phyloP scores from a whole-genome alignment of 2,113 vertebrate species.

The Orcinus orca region DNA sequence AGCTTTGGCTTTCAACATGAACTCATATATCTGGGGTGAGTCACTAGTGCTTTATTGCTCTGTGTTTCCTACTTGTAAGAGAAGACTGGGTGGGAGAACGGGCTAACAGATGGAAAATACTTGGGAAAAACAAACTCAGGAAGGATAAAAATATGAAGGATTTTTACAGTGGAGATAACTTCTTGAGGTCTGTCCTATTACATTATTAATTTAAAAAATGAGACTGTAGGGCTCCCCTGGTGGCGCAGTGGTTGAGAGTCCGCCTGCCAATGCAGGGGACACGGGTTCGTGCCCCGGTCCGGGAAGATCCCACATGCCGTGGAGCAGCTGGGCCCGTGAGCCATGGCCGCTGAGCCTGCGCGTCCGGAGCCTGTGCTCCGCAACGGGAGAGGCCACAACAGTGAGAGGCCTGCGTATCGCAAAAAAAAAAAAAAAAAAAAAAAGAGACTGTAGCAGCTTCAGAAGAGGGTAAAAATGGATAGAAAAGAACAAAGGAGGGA shows the following conservation, averaged over 20 bases:
- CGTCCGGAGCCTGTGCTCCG: no score
- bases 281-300: no score
- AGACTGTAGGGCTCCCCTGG: no score
- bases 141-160: neutral
- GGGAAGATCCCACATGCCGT: no score
- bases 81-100: neutral
- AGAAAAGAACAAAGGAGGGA: neutral
- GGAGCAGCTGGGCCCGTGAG: no score
- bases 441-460: neutral
- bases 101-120: neutral
- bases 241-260: no score
- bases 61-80: neutral
- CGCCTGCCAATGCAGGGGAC: no score
- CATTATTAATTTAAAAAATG: neutral
- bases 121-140: neutral
- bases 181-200: neutral
- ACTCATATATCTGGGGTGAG: neutral
- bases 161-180: neutral
- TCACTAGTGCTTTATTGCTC: neutral
- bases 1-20: neutral
- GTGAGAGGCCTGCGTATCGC: no score
- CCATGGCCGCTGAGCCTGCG: no score
- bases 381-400: no score
- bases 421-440: neutral
- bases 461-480: neutral